Conservation (phyloP, 2,797 vertebrate species). For the Danio choprae region DNA sequence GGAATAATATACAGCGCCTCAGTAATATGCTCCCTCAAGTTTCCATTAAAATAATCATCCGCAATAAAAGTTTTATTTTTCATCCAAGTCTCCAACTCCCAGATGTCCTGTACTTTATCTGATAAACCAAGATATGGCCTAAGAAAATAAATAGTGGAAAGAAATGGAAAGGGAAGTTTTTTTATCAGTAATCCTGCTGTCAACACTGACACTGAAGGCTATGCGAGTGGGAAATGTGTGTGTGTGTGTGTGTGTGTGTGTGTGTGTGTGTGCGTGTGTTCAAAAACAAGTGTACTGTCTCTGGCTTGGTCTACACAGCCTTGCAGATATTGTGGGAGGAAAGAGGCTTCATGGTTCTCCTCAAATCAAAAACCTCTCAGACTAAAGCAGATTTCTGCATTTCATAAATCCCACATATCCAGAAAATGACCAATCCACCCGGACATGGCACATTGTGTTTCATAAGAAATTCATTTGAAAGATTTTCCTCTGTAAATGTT, state of each 20-base stretch:
- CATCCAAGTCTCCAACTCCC: conserved; percentile 44
- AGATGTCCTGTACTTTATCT: conserved; percentile 59
- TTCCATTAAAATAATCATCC: conserved; percentile 5
- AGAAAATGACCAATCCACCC: neutral
- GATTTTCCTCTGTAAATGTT: neutral
- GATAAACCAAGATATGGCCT: conserved; percentile 62
- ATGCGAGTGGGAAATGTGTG: conserved; percentile 36
- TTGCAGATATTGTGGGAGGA: conserved; percentile 37
- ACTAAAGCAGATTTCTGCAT: conserved; percentile 27
- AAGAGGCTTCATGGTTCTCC: conserved; percentile 27
- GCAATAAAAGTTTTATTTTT: conserved; percentile 24
- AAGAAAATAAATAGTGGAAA: conserved; percentile 60
- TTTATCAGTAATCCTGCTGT: conserved; percentile 57
- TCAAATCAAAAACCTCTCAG: conserved; percentile 40
- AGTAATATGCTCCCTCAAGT: neutral
- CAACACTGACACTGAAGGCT: conserved; percentile 32
- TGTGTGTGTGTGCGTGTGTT: conserved; percentile 26
- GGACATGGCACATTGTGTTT: neutral
- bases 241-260: conserved; percentile 27
- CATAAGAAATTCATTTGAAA: neutral
- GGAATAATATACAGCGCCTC: neutral
- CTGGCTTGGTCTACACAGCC: conserved; percentile 8
- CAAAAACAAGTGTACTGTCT: conserved; percentile 16
- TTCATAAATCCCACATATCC: conserved; percentile 31
- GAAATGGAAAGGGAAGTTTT: conserved; percentile 59